Evolutionary conservation across 2,113 vertebrate species (phyloP).

Genomic region (Passer domesticus): DNA sequence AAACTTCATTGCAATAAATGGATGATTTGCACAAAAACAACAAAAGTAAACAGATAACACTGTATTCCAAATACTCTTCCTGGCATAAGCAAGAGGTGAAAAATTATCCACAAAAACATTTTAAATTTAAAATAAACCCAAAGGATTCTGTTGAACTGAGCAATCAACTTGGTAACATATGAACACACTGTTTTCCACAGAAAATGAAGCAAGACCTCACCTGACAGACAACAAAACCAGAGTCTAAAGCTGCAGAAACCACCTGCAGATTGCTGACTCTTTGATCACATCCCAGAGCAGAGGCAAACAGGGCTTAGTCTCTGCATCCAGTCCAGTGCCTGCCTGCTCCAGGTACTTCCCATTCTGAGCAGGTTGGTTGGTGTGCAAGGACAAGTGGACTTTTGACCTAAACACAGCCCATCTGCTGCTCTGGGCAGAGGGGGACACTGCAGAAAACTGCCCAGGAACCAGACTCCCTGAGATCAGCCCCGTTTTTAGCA

Average conservation of each 20-base stretch:
- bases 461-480: background rate
- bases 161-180: background rate
- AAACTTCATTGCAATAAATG: background rate
- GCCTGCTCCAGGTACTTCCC: background rate
- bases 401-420: background rate
- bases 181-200: background rate
- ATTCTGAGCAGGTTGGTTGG: background rate
- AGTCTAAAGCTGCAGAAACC: background rate
- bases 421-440: background rate
- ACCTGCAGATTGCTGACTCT: rapidly evolving
- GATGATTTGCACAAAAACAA: background rate
- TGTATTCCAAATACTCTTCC: background rate
- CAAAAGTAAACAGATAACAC: background rate
- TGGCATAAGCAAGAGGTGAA: background rate
- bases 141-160: background rate
- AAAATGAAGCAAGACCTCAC: background rate
- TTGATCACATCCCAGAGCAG: rapidly evolving
- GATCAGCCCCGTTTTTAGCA: background rate
- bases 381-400: background rate
- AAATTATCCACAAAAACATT: background rate
- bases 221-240: background rate
- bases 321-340: background rate
- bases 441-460: background rate
- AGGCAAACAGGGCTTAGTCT: background rate
- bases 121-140: background rate